These are phyloP conservation scores for Protonibea diacanthus DNA, from an alignment of 2,797 vertebrate species.

Conservation along the genomic window DNA sequence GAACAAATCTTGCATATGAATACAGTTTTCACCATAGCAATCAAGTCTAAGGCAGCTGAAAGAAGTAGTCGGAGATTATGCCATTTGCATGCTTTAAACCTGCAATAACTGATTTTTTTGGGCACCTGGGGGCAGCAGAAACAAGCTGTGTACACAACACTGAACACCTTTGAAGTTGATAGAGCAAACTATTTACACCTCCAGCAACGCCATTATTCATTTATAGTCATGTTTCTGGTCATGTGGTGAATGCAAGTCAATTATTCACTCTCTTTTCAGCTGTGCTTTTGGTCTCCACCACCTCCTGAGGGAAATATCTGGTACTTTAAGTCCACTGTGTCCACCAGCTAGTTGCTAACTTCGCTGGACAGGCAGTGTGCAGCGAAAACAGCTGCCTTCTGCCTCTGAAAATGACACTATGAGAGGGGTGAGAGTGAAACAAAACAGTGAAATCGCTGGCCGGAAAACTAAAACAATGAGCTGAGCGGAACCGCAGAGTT, in stretches of 20 bases:
- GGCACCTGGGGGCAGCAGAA: background rate
- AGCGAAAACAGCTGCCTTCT: too few relatives aligned
- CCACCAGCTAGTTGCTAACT: background rate
- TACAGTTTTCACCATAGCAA: background rate
- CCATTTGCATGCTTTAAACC: background rate
- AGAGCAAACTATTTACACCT: background rate
- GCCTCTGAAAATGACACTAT: too few relatives aligned
- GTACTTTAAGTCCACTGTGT: background rate
- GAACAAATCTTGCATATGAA: background rate
- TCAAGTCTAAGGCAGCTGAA: background rate
- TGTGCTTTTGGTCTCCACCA: background rate
- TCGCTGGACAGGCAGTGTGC: background rate
- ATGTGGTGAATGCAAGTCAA: background rate
- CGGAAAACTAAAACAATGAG: background rate
- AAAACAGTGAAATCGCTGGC: background rate
- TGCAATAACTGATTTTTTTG: background rate
- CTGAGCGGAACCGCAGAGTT: background rate
- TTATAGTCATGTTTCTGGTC: background rate
- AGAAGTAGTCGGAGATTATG: background rate
- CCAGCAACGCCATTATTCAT: background rate
- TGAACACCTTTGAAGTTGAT: background rate
- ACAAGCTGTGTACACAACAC: background rate
- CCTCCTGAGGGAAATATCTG: background rate
- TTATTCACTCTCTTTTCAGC: background rate
- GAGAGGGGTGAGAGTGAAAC: background rate